Conservation (phyloP, 2,797 vertebrate species). For the Clarias platycephalus region DNA sequence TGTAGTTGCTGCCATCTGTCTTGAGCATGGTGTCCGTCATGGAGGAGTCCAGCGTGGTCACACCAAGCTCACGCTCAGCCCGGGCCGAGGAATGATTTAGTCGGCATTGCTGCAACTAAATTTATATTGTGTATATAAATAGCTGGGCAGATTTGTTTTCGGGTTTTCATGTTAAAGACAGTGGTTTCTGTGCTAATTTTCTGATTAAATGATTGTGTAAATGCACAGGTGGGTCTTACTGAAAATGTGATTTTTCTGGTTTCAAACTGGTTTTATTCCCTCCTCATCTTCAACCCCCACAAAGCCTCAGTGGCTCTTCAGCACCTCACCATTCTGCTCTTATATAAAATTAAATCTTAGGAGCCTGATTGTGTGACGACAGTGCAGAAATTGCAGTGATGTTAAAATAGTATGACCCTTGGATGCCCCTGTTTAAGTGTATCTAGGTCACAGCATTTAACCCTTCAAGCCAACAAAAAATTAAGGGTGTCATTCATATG, state of each 20-base stretch:
- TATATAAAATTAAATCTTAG: neutral
- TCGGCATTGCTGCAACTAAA: neutral
- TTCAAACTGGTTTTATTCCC: neutral
- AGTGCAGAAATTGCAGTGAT: neutral
- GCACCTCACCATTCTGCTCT: neutral
- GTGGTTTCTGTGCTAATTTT: neutral
- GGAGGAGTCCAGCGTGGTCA: neutral
- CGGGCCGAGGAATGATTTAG: neutral
- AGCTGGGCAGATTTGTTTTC: neutral
- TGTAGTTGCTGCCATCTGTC: slow-evolving; percentile 69
- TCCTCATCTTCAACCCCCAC: neutral
- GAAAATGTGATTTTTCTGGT: neutral
- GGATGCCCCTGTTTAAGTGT: neutral
- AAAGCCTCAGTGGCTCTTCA: neutral
- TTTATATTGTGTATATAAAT: no score
- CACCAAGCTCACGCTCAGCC: neutral
- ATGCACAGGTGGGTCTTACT: neutral
- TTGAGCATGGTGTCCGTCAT: slow-evolving; percentile 27
- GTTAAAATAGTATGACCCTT: neutral
- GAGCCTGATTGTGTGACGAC: neutral
- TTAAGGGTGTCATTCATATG: neutral
- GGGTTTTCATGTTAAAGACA: neutral
- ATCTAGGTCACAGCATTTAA: neutral
- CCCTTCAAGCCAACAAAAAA: neutral
- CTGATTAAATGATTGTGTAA: neutral